A percentile compares a stretch with the other conserved stretches of the same genome.
These are phyloP conservation scores for Mercenaria mercenaria DNA, from an alignment of 1,140 invertebrate genomes.

Conservation along the genomic window DNA sequence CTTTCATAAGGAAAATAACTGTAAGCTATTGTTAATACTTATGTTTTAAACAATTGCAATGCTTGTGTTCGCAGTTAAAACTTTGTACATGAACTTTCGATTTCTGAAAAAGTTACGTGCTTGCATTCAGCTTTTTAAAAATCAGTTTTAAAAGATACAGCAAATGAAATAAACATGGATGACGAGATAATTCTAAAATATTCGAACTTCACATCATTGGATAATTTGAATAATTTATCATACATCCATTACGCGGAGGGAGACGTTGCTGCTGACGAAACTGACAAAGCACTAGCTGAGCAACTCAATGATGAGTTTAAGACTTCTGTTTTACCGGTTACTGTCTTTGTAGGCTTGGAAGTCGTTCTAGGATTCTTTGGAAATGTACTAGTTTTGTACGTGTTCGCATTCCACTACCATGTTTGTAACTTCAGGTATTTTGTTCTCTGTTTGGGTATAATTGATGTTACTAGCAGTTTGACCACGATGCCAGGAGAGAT, in stretches of 20 bases:
- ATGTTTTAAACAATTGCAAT: no score
- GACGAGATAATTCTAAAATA: no score
- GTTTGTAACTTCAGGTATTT: slow-evolving; percentile 70
- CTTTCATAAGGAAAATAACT: no score
- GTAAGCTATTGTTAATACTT: no score
- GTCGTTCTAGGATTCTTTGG: slow-evolving; percentile 68
- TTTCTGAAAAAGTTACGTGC: no score
- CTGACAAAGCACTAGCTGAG: no score
- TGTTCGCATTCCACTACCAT: slow-evolving; percentile 66
- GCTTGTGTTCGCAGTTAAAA: no score
- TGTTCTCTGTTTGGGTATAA: slow-evolving; percentile 70
- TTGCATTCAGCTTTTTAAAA: no score
- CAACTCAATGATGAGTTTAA: slow-evolving; percentile 63
- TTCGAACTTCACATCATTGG: not conserved
- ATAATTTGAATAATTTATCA: not conserved
- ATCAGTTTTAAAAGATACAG: no score
- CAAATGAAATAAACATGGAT: no score
- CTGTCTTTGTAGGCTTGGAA: slow-evolving; percentile 65
- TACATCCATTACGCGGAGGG: not conserved
- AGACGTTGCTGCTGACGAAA: not conserved
- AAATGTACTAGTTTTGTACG: slow-evolving; percentile 71
- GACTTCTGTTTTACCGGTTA: slow-evolving; percentile 59
- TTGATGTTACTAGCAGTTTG: slow-evolving; percentile 71
- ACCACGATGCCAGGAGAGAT: slow-evolving; percentile 76
- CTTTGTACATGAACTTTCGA: no score